phyloP scores from a whole-genome alignment of 2,113 vertebrate genomes.

The Xiphophorus couchianus region DNA sequence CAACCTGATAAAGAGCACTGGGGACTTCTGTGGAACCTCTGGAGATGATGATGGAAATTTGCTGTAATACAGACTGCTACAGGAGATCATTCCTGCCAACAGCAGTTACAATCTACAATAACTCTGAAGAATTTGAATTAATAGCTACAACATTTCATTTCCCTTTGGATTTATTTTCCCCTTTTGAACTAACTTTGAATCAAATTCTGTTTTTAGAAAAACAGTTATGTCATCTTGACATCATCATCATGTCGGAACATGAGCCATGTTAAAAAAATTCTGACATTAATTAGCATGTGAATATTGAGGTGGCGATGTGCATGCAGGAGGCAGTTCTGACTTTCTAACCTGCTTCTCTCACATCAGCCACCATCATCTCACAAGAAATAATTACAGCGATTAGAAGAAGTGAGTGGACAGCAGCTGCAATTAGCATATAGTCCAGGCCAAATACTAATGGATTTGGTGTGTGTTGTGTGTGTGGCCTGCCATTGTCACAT shows the following conservation, averaged over 20 bases:
- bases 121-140: too few relatives aligned
- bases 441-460: slow-evolving; percentile 34
- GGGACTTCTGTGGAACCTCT: too few relatives aligned
- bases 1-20: too few relatives aligned
- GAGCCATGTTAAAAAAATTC: too few relatives aligned
- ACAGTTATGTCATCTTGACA: background rate
- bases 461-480: background rate
- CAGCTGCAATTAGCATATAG: slow-evolving; percentile 35
- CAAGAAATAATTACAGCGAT: slow-evolving; percentile 43
- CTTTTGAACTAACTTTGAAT: too few relatives aligned
- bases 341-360: slow-evolving; percentile 3
- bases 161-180: too few relatives aligned
- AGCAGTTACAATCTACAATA: too few relatives aligned
- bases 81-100: too few relatives aligned
- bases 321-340: background rate
- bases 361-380: slow-evolving; percentile 21
- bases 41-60: too few relatives aligned
- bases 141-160: too few relatives aligned
- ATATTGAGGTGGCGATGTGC: background rate
- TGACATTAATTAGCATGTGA: background rate
- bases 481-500: slow-evolving; percentile 17
- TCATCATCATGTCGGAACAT: background rate
- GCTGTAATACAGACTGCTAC: too few relatives aligned
- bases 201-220: background rate
- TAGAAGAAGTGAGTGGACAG: slow-evolving; percentile 32